Conservation (phyloP, 2,113 vertebrate genomes). For the Syrmaticus mikado region DNA sequence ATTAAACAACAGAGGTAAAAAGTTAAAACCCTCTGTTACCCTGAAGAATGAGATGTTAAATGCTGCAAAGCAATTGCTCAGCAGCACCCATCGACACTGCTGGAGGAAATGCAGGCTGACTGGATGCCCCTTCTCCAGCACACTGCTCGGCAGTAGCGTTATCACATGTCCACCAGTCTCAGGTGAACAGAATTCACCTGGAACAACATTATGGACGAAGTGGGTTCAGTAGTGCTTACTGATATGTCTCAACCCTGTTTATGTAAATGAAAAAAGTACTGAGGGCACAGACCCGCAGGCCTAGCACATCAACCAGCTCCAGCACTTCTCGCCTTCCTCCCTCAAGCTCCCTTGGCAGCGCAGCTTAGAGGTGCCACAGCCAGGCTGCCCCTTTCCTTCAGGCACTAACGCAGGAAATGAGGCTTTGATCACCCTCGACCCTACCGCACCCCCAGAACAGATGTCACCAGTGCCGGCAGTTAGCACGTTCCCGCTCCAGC, state of each 20-base stretch:
- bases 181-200: not conserved
- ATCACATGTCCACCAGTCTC: not conserved
- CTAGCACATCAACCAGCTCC: not conserved
- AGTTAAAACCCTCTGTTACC: not conserved
- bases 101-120: not conserved
- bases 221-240: not conserved
- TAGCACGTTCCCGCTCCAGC: not conserved
- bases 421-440: not conserved
- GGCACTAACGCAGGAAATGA: not conserved
- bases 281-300: not conserved
- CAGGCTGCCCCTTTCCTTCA: fast-evolving
- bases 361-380: not conserved
- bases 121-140: not conserved
- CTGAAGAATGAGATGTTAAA: not conserved
- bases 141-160: not conserved
- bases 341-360: not conserved
- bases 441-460: not conserved
- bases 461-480: not conserved
- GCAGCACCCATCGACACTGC: not conserved
- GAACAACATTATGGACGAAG: not conserved
- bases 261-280: not conserved
- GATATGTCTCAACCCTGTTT: not conserved
- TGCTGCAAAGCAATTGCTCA: not conserved
- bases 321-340: too few relatives aligned
- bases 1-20: not conserved